Evolutionary conservation across 2,797 vertebrate species (phyloP).

Genomic region (Enteromius argenteus): DNA sequence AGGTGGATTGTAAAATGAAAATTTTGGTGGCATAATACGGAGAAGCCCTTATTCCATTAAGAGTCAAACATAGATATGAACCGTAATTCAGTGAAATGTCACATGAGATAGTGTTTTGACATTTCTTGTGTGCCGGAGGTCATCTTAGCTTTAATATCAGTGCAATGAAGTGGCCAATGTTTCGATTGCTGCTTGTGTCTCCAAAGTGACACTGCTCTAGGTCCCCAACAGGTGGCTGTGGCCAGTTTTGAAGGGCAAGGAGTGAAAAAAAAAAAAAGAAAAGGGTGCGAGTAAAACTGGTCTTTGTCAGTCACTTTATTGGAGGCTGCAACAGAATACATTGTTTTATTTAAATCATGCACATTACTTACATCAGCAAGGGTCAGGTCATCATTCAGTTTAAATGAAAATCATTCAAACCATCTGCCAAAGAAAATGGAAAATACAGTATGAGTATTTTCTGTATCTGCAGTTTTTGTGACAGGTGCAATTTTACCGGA

Average conservation of each 20-base stretch:
- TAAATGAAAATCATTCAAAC: not conserved
- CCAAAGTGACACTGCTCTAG: slow-evolving; percentile 64
- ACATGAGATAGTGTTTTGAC: slow-evolving; percentile 65
- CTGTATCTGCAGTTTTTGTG: not conserved
- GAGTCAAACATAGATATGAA: slow-evolving; percentile 61
- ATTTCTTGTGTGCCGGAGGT: slow-evolving; percentile 67
- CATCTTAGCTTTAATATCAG: slow-evolving; percentile 69
- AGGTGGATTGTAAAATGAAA: slow-evolving; percentile 55
- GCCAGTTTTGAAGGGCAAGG: not conserved
- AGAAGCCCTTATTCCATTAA: slow-evolving; percentile 63
- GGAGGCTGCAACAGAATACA: not conserved
- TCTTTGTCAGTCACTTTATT: not conserved
- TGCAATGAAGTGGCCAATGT: slow-evolving; percentile 67
- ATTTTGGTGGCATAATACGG: slow-evolving; percentile 59
- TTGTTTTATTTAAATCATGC: not conserved
- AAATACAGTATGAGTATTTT: not conserved
- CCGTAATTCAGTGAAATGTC: slow-evolving; percentile 68
- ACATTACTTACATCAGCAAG: not conserved
- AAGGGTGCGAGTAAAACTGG: not conserved
- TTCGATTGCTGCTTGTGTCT: slow-evolving; percentile 69
- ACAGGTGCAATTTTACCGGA: not conserved
- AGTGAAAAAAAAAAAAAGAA: not conserved
- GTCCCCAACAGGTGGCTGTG: slow-evolving; percentile 10
- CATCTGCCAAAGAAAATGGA: not conserved
- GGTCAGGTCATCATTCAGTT: not conserved